Base-by-base conservation (phyloP, 1,140 invertebrate genomes). In the Steinernema khuongi region DNA sequence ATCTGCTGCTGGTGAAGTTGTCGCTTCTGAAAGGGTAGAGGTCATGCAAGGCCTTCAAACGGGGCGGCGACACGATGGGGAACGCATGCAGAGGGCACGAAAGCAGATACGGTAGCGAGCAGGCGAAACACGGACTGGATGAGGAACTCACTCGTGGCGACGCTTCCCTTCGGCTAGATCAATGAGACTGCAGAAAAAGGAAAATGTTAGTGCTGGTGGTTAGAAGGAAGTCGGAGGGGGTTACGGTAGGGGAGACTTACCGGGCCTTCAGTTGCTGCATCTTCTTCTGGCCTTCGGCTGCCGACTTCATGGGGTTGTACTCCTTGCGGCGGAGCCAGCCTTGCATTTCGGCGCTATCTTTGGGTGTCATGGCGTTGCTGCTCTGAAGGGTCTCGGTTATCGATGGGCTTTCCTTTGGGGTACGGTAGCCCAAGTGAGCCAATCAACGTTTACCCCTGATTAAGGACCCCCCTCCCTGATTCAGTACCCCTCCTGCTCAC, bases 241-340 rank as follows among this genome's bases (percentile, higher is more conserved):
- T 69, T 69, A 36, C 68, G 7, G 22, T 31, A 22, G 50, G 19
- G 14, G 7, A 31, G 18, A 30, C 68, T 75, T 68, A 77, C 76
- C 77, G 70, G n/a, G 67, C 31, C 22, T 70, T 78, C 18, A 76
- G 31, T n/a, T 44, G 50, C 29, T 26, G 19, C 14, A 72, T 73
- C 70, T 77, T 77, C 41, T 78, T 78, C 26, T 60, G 11, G 50
- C 66, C 77, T n/a, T 75, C 77, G 1, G 77, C 77, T 1, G 78
- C 78, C 19, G 77, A 71, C 32, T 79, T 79, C 76, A 79, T 79
- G n/a, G 78, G 78, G 68, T 79, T 79, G 67, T 79, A 79, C 36
- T 79, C 78, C 32, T 79, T 79, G 18, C 78, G 68, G 32, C 78
- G 68, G 1, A 79, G 73, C 78, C 78, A 79, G 2, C 73, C 76